Conservation (phyloP, 2,797 vertebrate species). For the Steatocranus sp. region DNA sequence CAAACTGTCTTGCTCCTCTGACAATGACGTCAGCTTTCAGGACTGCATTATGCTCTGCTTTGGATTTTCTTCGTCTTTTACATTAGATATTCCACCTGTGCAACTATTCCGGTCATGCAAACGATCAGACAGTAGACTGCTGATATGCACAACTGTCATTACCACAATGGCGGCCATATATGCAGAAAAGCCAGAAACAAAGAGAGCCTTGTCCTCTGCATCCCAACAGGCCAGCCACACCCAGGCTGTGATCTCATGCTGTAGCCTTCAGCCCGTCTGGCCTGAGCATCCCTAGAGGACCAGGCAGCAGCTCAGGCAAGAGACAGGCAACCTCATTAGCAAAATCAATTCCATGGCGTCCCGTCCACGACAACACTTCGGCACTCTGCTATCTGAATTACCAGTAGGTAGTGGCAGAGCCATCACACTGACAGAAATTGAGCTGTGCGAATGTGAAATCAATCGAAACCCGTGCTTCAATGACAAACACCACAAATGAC, state of each 20-base stretch:
- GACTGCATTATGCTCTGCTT: neutral
- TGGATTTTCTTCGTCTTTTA: neutral
- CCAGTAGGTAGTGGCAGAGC: neutral
- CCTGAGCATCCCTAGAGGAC: slow-evolving; percentile 53
- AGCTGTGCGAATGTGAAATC: slow-evolving; percentile 48
- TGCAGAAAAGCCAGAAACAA: slow-evolving; percentile 17
- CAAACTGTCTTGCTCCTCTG: neutral
- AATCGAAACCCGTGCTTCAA: slow-evolving; percentile 21
- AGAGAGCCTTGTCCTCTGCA: slow-evolving; percentile 25
- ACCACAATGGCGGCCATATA: neutral
- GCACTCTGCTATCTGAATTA: neutral
- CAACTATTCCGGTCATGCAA: neutral
- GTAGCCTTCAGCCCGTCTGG: slow-evolving; percentile 48
- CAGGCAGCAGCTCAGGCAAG: slow-evolving; percentile 25
- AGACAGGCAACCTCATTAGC: slow-evolving; percentile 55
- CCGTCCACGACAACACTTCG: slow-evolving; percentile 1
- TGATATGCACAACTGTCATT: neutral
- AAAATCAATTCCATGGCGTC: slow-evolving; percentile 42
- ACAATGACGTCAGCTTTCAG: neutral
- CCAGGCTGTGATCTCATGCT: slow-evolving; percentile 68
- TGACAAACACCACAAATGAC: slow-evolving; percentile 23
- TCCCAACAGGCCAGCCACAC: slow-evolving; percentile 54
- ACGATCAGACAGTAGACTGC: neutral
- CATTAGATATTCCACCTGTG: neutral
- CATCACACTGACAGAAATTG: slow-evolving; percentile 26